Conservation (phyloP, 2,888 invertebrate species). For the Catotricha subobsoleta region DNA sequence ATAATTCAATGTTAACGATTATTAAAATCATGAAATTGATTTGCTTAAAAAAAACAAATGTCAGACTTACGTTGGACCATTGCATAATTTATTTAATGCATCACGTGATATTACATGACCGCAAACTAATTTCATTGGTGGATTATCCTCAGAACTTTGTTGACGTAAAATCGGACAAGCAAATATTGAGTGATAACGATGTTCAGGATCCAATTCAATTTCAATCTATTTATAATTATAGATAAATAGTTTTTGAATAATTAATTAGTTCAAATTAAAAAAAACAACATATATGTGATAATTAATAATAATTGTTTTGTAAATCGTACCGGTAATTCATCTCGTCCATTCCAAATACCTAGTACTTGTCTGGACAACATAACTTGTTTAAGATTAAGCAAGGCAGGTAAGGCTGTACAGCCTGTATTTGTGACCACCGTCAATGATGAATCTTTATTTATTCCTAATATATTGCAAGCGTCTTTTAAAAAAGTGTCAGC, state of each 20-base stretch:
- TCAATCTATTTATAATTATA: slow-evolving; percentile 52
- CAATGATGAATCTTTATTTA: slow-evolving; percentile 78
- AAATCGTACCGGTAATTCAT: slow-evolving; percentile 76
- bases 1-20: neutral
- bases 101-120: slow-evolving; percentile 97
- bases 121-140: slow-evolving; percentile 91
- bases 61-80: slow-evolving; percentile 75
- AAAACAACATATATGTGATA: slow-evolving; percentile 5
- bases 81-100: slow-evolving; percentile 86
- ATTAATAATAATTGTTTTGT: slow-evolving; percentile 2
- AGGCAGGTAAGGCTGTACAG: slow-evolving; percentile 80
- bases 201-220: slow-evolving; percentile 78
- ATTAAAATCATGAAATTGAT: neutral
- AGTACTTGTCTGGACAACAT: slow-evolving; percentile 79
- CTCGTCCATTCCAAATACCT: slow-evolving; percentile 86
- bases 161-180: slow-evolving; percentile 96
- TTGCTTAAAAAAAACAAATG: neutral
- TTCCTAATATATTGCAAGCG: slow-evolving; percentile 76
- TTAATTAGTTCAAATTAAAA: neutral
- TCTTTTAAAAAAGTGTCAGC: slow-evolving; percentile 82
- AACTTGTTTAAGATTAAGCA: slow-evolving; percentile 83
- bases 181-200: slow-evolving; percentile 93
- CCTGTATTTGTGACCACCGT: slow-evolving; percentile 88
- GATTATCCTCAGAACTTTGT: slow-evolving; percentile 89
- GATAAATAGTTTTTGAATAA: neutral